These are phyloP conservation scores for Synanthedon tipuliformis DNA, from an alignment of 2,888 invertebrate species.

Conservation along the genomic window DNA sequence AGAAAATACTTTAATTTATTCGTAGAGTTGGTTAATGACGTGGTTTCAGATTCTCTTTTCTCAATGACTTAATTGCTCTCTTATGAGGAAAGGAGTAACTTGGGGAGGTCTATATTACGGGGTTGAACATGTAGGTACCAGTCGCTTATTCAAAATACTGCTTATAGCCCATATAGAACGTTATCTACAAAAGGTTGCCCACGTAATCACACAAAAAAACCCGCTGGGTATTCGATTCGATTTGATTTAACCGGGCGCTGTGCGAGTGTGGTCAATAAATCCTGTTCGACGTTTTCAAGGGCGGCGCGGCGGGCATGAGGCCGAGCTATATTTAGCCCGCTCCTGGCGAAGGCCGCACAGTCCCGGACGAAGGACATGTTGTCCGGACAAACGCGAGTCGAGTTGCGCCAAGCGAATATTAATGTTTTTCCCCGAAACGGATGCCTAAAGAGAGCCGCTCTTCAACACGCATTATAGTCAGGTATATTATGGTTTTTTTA, in stretches of 20 bases:
- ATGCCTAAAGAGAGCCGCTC: conserved; percentile 9
- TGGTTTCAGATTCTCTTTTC: too few relatives aligned
- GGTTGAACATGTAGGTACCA: too few relatives aligned
- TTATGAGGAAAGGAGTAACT: too few relatives aligned
- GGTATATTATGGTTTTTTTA: neutral
- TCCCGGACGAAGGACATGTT: conserved; percentile 31
- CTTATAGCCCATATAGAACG: too few relatives aligned
- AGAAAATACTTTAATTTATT: too few relatives aligned
- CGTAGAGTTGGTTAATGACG: too few relatives aligned
- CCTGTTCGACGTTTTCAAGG: conserved; percentile 61
- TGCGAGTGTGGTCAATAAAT: conserved; percentile 41
- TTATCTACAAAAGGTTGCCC: conserved; percentile 3
- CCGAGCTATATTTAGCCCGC: conserved; percentile 52
- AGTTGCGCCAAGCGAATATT: conserved; percentile 26
- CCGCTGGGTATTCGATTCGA: neutral
- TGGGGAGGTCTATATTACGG: too few relatives aligned
- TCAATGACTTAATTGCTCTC: too few relatives aligned
- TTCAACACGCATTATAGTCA: neutral
- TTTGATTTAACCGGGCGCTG: conserved; percentile 4
- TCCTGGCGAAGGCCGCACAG: conserved; percentile 43
- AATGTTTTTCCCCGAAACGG: conserved; percentile 40
- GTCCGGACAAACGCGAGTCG: conserved; percentile 20
- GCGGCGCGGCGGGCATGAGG: conserved; percentile 15
- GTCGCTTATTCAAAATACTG: too few relatives aligned
- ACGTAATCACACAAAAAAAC: neutral